Percentiles rank a stretch among this genome's conserved stretches.
These are phyloP conservation scores for Sialis fuliginosa DNA, from an alignment of 2,888 invertebrate species.

Conservation along the genomic window DNA sequence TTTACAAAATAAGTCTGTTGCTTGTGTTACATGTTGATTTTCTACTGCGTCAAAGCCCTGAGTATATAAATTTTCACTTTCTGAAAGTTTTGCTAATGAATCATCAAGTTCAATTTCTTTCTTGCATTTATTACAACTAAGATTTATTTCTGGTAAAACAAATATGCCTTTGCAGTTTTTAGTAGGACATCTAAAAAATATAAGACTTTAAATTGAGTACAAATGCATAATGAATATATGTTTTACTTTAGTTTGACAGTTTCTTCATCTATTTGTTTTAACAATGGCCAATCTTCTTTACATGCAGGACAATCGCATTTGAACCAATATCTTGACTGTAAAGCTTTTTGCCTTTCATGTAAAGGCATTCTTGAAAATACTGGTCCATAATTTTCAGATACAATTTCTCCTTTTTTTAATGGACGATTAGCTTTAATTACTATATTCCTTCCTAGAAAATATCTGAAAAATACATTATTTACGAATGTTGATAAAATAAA, in stretches of 20 bases:
- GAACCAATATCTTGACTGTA: constrained; percentile 64
- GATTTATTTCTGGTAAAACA: constrained; percentile 24
- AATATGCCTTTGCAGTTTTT: constrained; percentile 28
- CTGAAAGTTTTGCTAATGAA: constrained; percentile 23
- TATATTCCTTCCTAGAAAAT: constrained; percentile 55
- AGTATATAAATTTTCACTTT: constrained; percentile 30
- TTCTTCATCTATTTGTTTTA: constrained; percentile 37
- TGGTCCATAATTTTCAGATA: constrained; percentile 74
- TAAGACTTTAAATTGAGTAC: not conserved
- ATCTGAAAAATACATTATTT: constrained; percentile 27
- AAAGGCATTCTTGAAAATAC: constrained; percentile 41
- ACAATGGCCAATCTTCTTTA: constrained; percentile 52
- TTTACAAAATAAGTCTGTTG: constrained; percentile 32
- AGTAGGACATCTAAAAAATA: constrained; percentile 29
- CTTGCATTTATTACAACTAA: constrained; percentile 33
- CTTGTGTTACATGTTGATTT: constrained; percentile 31
- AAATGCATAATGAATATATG: not conserved
- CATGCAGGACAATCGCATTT: constrained; percentile 56
- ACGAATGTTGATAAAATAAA: not conserved
- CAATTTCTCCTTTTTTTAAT: constrained; percentile 41
- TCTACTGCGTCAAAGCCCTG: constrained; percentile 31
- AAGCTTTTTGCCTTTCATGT: constrained; percentile 39
- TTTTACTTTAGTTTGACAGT: constrained; percentile 24
- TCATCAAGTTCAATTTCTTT: constrained; percentile 28
- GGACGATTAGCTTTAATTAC: constrained; percentile 50